These are phyloP conservation scores for Leucophora obtusa DNA, from an alignment of 2,888 invertebrate species.

Conservation along the genomic window DNA sequence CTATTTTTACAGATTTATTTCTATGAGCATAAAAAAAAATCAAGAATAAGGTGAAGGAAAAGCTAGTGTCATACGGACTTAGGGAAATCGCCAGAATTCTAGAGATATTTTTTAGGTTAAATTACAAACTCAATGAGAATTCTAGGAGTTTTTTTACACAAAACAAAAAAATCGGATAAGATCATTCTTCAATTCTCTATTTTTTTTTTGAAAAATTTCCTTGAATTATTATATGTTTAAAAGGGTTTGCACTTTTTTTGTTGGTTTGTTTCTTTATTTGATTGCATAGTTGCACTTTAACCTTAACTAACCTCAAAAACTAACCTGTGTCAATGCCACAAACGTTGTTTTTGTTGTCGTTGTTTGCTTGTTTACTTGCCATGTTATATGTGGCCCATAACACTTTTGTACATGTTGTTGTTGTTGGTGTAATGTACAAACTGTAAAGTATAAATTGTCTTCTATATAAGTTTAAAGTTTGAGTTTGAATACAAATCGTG, in stretches of 20 bases:
- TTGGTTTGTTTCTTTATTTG: neutral
- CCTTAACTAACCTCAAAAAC: slow-evolving; percentile 55
- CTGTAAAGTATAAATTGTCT: neutral
- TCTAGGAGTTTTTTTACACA: too few relatives aligned
- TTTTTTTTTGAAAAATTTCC: too few relatives aligned
- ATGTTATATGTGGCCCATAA: slow-evolving; percentile 34
- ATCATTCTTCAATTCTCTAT: too few relatives aligned
- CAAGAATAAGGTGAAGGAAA: too few relatives aligned
- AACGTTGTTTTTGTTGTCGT: slow-evolving; percentile 35
- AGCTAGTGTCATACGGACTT: too few relatives aligned
- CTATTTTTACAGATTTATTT: too few relatives aligned
- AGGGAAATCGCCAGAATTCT: too few relatives aligned
- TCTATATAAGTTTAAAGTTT: neutral
- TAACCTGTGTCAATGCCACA: slow-evolving; percentile 65
- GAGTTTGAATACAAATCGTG: neutral
- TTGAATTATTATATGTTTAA: neutral
- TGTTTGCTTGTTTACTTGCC: slow-evolving; percentile 22
- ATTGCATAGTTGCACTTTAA: slow-evolving; percentile 59
- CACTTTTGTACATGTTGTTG: slow-evolving; percentile 2
- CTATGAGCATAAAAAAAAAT: too few relatives aligned
- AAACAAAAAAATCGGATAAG: too few relatives aligned
- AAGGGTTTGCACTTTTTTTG: neutral
- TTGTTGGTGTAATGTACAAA: too few relatives aligned
- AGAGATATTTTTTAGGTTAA: too few relatives aligned
- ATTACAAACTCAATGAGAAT: too few relatives aligned